These are phyloP conservation scores for Triplophysa dalaica DNA, from an alignment of 2,113 vertebrate species.

Conservation along the genomic window DNA sequence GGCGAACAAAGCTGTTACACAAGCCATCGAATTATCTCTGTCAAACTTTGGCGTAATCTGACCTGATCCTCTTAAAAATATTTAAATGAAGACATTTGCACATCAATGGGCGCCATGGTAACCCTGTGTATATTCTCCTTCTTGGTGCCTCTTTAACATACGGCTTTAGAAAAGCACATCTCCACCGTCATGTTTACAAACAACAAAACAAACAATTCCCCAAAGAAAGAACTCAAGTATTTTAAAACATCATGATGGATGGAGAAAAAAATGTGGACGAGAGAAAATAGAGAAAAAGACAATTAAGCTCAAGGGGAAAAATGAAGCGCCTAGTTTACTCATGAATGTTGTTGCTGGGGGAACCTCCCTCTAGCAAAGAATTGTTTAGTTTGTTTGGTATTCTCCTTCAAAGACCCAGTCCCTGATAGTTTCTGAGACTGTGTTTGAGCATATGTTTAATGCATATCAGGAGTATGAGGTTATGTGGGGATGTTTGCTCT, in stretches of 20 bases:
- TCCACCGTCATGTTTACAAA: conserved; percentile 80
- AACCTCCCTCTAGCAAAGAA: conserved; percentile 34
- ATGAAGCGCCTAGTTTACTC: conserved; percentile 32
- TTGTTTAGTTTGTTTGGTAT: conserved; percentile 42
- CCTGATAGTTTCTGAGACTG: conserved; percentile 39
- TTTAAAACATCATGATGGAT: conserved; percentile 73
- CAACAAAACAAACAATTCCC: conserved; percentile 79
- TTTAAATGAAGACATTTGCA: conserved; percentile 82
- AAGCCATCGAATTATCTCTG: conserved; percentile 82
- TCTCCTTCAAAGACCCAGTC: conserved; percentile 41
- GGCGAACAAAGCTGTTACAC: conserved; percentile 79
- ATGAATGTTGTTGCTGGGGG: conserved; percentile 16
- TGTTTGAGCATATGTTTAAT: conserved; percentile 41
- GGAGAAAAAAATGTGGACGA: conserved; percentile 63
- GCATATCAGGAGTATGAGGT: conserved; percentile 37
- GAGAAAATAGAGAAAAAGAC: conserved; percentile 38
- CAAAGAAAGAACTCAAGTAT: conserved; percentile 73
- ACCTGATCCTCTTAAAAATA: conserved; percentile 84
- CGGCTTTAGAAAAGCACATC: conserved; percentile 78
- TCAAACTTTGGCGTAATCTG: conserved; percentile 85
- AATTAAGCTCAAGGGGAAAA: conserved; percentile 3
- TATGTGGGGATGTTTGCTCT: neutral
- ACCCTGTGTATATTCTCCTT: conserved; percentile 78
- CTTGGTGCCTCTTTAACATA: conserved; percentile 75
- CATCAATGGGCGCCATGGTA: conserved; percentile 79